Conservation (phyloP, 2,888 invertebrate genomes). For the Labia minor region DNA sequence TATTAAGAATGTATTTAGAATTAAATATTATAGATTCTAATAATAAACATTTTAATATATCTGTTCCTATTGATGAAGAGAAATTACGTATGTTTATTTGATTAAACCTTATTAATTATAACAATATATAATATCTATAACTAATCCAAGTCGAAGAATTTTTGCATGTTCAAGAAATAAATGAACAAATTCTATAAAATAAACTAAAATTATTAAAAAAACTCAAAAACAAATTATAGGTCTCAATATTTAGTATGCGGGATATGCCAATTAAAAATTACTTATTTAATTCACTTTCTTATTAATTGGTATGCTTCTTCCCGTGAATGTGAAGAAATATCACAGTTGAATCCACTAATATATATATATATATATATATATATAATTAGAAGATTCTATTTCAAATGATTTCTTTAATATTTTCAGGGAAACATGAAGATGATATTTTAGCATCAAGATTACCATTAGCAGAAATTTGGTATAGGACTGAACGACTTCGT, state of each 20-base stretch:
- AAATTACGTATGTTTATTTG: constrained; percentile 21
- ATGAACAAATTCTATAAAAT: too few relatives aligned
- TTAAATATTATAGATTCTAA: constrained; percentile 47
- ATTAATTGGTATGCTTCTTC: too few relatives aligned
- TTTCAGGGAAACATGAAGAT: constrained; percentile 49
- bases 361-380: too few relatives aligned
- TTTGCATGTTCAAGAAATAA: too few relatives aligned
- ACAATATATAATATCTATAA: not conserved
- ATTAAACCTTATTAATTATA: constrained; percentile 17
- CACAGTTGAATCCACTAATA: too few relatives aligned
- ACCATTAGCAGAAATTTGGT: constrained; percentile 63
- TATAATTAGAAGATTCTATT: too few relatives aligned
- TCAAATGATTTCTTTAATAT: too few relatives aligned
- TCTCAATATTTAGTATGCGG: not conserved
- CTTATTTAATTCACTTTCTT: too few relatives aligned
- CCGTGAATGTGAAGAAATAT: too few relatives aligned
- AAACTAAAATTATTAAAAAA: too few relatives aligned
- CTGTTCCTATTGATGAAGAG: constrained; percentile 23
- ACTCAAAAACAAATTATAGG: not conserved
- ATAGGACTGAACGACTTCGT: constrained; percentile 61
- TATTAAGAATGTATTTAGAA: constrained; percentile 55
- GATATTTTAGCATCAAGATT: constrained; percentile 50
- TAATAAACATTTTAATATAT: constrained; percentile 30
- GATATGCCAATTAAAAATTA: too few relatives aligned
- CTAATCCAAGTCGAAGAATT: too few relatives aligned